Base-by-base conservation (phyloP, 2,888 invertebrate species). In the Autographa pulchrina region DNA sequence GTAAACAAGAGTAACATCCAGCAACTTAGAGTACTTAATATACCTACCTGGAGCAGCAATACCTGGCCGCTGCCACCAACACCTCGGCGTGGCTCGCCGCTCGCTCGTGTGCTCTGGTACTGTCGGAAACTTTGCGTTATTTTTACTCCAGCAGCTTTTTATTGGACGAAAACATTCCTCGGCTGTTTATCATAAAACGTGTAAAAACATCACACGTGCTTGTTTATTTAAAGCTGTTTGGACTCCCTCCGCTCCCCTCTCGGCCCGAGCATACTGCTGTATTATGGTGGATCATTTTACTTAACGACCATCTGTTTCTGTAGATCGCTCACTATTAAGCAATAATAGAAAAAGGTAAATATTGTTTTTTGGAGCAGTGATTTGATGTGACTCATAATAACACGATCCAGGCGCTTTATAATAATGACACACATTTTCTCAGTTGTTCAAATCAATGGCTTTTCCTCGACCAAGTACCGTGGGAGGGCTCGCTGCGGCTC, bases 181-280 rank as follows among this genome's bases (percentile, higher is more conserved):
- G 41, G 25, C 52, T 81, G 80, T 83, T 81, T 80, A 72, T 77
- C 80, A 77, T 83, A 63, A 81, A 80, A 70, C 74, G 72, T 80
- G 68, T 70, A 74, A 77, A 80, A 81, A 74, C 70, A 76, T 73
- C 71, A 66, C 59, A 62, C 63, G 60, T 59, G 61, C 31, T 18
- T 72, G 70, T 73, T 77, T 80, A 75, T 72, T 83, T 60, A 72
- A 58, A 66, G 56, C 65, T 14, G 25, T 62, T 59, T 59, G 59
- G 62, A 66, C 59, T 60, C 60, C 9, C 41, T 2, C 14, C 35
- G 1, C 20, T 14, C 25, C 20, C 8, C 0, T 16, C 6, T 11
- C 20, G 38, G 25, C 65, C 1, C 14, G 31, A 31, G 14, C 56
- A n/a, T 38, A 11, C 11, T 38, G 11, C 11, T 38, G 11, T 38